Evolutionary conservation across 1,140 invertebrate genomes (phyloP), one percentile per base, ranked within the genome.

Genomic region (Adelges cooleyi): DNA sequence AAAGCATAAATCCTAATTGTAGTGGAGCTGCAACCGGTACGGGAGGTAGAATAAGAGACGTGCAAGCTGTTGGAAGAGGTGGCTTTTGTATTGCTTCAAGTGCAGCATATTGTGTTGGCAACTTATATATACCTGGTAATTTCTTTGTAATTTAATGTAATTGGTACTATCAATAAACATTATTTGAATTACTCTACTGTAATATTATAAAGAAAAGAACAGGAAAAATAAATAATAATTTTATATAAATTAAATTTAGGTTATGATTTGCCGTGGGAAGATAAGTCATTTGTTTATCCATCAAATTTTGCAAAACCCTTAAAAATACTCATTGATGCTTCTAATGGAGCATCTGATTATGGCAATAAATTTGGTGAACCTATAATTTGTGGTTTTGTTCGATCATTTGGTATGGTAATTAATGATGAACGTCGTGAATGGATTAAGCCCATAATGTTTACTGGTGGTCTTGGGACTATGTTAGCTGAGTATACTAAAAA

Each of bases 331-430:
- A 85, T 98, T 33, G 92, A 98, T 77, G 95, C 95, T 0, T 95
- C 92, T 74, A 96, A 98, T 76, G 95, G 95, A 10, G 95, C 95
- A 13, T 97, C 93, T 0, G 95, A 98, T 77, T 99, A 98, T 78
- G 95, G 95, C 5, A 98, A 99, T 74, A 98, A 99, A 78, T 99
- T 98, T 79, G 95, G 95, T 1, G 95, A 98, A 75, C 95, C 95
- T 3, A 79, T 98, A 2, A 83, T 98, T 62, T 76, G 80, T 71
- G 95, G 95, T 23, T 99, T 98, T 75, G 84, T 87, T 0, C 80
- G 95, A 62, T 90, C 93, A 1, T 98, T 92, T 76, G 95, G 95
- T 9, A 77, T 91, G 70, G 38, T 62, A 1, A 76, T 77, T 1
- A 80, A 89, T 66, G 42, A 44, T 18, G 59, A 65, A 65, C 77